phyloP scores from a whole-genome alignment of 2,888 invertebrate species.

The Poecilus cupreus region DNA sequence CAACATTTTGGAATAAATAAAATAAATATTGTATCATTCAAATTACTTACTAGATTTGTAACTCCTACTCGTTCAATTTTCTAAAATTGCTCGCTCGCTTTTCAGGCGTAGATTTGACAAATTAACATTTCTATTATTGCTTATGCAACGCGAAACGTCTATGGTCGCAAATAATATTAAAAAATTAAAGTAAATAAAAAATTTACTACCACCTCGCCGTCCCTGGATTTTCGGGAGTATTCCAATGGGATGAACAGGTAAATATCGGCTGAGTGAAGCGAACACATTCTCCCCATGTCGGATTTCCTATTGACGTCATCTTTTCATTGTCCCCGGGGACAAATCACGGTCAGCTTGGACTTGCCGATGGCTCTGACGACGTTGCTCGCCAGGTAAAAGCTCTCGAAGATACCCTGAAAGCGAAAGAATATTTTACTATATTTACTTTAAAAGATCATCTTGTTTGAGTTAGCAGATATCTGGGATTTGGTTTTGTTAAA shows the following conservation, averaged over 20 bases:
- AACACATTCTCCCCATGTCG: background rate
- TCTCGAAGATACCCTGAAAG: background rate
- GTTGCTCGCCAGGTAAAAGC: background rate
- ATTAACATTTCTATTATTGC: too few relatives aligned
- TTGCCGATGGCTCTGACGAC: too few relatives aligned
- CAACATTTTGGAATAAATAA: too few relatives aligned
- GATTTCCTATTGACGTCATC: slow-evolving; percentile 9
- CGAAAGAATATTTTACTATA: slow-evolving; percentile 8
- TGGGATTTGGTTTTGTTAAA: background rate
- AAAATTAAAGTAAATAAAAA: too few relatives aligned
- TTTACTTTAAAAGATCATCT: slow-evolving; percentile 18
- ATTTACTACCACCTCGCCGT: too few relatives aligned
- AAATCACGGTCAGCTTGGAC: background rate
- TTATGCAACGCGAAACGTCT: too few relatives aligned
- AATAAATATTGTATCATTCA: too few relatives aligned
- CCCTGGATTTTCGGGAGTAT: background rate
- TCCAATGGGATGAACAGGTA: background rate
- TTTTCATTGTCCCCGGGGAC: slow-evolving; percentile 4
- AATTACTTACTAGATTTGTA: too few relatives aligned
- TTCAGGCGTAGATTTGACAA: too few relatives aligned
- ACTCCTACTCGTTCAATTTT: too few relatives aligned
- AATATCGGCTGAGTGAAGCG: background rate
- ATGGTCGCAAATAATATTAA: too few relatives aligned
- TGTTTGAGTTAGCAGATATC: background rate
- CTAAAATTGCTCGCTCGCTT: too few relatives aligned